These are phyloP conservation scores for Pheosia tremula DNA, from an alignment of 2,888 invertebrate species.

Conservation along the genomic window DNA sequence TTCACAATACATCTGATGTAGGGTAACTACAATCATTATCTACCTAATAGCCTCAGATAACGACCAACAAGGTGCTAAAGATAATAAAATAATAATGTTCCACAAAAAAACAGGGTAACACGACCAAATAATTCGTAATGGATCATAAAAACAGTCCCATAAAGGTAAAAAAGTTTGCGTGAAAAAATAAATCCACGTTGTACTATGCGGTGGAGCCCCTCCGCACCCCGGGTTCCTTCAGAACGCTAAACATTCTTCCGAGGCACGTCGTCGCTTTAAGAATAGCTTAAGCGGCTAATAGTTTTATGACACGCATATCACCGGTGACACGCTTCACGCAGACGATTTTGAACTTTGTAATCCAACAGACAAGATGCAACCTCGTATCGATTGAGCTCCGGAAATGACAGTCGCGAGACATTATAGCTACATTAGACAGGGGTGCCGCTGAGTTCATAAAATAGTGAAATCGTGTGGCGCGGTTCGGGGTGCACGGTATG, in stretches of 20 bases:
- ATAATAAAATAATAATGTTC: slow-evolving; percentile 74
- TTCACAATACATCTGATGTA: slow-evolving; percentile 31
- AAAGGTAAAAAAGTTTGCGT: slow-evolving; percentile 60
- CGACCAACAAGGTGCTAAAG: slow-evolving; percentile 75
- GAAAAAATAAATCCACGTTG: slow-evolving; percentile 52
- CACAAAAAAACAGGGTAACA: slow-evolving; percentile 64
- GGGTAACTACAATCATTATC: slow-evolving; percentile 28
- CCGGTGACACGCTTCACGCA: slow-evolving; percentile 49
- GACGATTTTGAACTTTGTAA: slow-evolving; percentile 54
- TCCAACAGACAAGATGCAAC: slow-evolving; percentile 47
- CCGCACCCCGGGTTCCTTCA: slow-evolving; percentile 62
- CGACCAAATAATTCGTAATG: slow-evolving; percentile 75
- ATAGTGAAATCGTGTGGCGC: slow-evolving; percentile 66
- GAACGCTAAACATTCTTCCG: slow-evolving; percentile 65
- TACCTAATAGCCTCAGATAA: slow-evolving; percentile 35
- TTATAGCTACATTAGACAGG: slow-evolving; percentile 76
- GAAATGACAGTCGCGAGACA: slow-evolving; percentile 76
- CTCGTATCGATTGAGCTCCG: slow-evolving; percentile 37
- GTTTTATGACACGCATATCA: slow-evolving; percentile 83
- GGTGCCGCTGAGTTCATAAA: slow-evolving; percentile 71
- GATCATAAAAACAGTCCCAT: slow-evolving; percentile 65
- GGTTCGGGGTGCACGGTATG: slow-evolving; percentile 39
- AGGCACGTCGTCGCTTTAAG: slow-evolving; percentile 73
- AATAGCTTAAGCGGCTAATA: slow-evolving; percentile 83
- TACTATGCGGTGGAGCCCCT: slow-evolving; percentile 61